A percentile compares a stretch with the other conserved stretches of the same genome.
Conservation (phyloP, 1,140 invertebrate genomes). For the Spodoptera litura region DNA sequence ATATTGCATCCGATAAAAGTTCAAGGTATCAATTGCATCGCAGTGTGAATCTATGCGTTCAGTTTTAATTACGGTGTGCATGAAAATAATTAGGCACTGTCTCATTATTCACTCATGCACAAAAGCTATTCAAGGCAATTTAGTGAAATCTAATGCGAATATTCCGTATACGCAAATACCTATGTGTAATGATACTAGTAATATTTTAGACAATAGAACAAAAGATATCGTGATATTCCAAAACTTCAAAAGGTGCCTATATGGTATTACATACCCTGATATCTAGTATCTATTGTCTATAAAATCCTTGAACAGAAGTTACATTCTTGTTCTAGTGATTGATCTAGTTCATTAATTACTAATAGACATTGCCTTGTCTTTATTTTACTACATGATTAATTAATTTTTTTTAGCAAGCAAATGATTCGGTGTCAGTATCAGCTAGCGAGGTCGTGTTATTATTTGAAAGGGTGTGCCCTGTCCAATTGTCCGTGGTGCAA, state of each 20-base stretch:
- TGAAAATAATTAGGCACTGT: background rate
- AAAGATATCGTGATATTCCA: too few species aligned
- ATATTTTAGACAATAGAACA: background rate
- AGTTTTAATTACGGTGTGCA: background rate
- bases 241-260: background rate
- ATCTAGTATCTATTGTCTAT: background rate
- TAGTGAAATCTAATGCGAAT: background rate
- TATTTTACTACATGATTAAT: constrained; percentile 15
- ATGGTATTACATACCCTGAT: background rate
- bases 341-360: constrained; percentile 13
- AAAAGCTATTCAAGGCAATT: background rate
- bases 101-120: background rate
- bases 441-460: constrained; percentile 56
- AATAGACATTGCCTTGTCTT: background rate
- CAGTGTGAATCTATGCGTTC: background rate
- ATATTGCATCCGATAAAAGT: background rate
- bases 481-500: constrained; percentile 40
- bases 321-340: background rate
- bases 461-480: constrained; percentile 61
- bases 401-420: constrained; percentile 14
- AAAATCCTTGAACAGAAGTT: constrained; percentile 19
- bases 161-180: background rate
- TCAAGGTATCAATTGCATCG: background rate
- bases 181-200: background rate
- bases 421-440: background rate